Evolutionary conservation across 2,888 invertebrate species (phyloP), one percentile per base, ranked within the genome.

Genomic region (Cremastinae sp.): DNA sequence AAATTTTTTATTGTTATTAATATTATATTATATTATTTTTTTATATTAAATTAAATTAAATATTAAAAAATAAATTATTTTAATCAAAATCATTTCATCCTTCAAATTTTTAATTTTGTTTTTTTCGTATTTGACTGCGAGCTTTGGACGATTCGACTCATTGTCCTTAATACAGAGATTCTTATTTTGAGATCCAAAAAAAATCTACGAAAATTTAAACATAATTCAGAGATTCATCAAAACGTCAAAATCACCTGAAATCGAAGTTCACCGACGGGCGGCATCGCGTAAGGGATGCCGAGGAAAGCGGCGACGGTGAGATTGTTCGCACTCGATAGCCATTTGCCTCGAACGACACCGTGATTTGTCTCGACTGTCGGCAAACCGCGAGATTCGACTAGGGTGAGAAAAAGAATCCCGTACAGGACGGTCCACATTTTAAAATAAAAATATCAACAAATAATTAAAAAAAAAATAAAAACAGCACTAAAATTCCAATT

Each of bases 231-330:
- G n/a, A n/a, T n/a, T n/a, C n/a, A n/a, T n/a, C 9, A 12, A 12
- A 35, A 35, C 3, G 16, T 7, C 4, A 47, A 62, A 14, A 28
- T 74, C 79, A 88, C 89, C 84, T 83, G 82, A 59, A 89, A 89
- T 43, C 89, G 80, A 0, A 87, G 79, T 2, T 79, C 59, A 0
- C 81, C 85, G 0, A 84, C 4, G 0, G 89, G 89, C 2, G 88
- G 85, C 45, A 82, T 66, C 4, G 89, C 89, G 9, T 87, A 89
- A 0, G 89, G 89, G 8, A 89, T 74, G 0, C 87, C 88, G 7
- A 87, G 81, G 75, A 83, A 89, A n/a, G 82, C 80, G 0, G 83
- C 84, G 2, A 85, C 70, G 1, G 79, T 69, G 12, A 75, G 28
- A 3, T 80, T 77, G 9, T 79, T 78, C 1, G 74, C 18, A 3